Evolutionary conservation across 2,888 invertebrate species (phyloP), one percentile per base, ranked within the genome.

Genomic region (Antitype chi): DNA sequence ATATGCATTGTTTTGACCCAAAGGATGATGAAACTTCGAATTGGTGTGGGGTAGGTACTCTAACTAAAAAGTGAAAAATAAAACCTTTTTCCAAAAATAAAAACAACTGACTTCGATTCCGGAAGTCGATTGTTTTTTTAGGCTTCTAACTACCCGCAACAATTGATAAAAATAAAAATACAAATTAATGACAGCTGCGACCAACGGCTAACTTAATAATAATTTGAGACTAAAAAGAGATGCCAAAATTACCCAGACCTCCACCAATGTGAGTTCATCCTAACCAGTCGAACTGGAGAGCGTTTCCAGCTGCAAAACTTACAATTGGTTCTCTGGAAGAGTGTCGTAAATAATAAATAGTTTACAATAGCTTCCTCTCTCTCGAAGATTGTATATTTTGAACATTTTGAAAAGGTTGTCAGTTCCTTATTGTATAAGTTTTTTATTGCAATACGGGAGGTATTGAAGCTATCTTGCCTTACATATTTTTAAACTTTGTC

Each of bases 261-360:
- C 11, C 11, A 81, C 60, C 69, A 70, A 38, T 80, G 62, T 73
- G 55, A 60, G 53, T 60, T 73, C 32, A 57, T 9, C 78, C 60
- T 82, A 68, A 70, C 57, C 25, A 62, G 52, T 68, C 43, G 55
- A 77, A 82, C 62, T 59, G 59, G 52, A 78, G 17, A 64, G 73
- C 47, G 63, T 75, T 79, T 74, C 67, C 7, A 72, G 67, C 67
- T 72, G 75, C 74, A 78, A 82, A 82, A 85, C 80, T 76, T 78
- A 78, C 75, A 81, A 81, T 86, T 80, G 82, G 80, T 76, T 85
- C 47, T 63, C 68, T 47, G 60, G 17, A 70, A 80, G 70, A 73
- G 64, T 76, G 78, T 78, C 84, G 81, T 84, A 81, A 86, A 86
- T 84, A 86, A 86, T 84, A 86, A 86, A 86, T 81, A 84, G 76